Evolutionary conservation across 30 jellyfish, hydroid and myxozoan species (phyloP), one percentile per base, ranked within the genome.

Genomic region (Hydra vulgaris): DNA sequence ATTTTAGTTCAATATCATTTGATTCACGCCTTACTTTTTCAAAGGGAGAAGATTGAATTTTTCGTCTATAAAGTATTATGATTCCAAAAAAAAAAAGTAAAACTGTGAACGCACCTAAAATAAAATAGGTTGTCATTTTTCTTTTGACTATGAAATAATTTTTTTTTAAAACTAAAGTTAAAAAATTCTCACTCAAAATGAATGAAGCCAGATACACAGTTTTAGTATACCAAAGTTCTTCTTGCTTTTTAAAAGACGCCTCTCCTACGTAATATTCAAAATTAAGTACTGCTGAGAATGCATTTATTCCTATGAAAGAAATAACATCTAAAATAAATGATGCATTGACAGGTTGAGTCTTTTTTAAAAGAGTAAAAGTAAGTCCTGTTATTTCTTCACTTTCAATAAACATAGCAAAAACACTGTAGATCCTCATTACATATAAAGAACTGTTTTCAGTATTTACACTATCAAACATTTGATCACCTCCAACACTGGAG

Each of bases 21-120:
- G 98, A 87, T 79, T 83, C 87, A 54, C 89, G 88, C 69, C 87
- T 91, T 71, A 86, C 92, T 76, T 91, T 91, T 85, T 86, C 74
- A 70, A 91, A 87, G 74, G 92, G 74, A 0, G 96, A 86, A 22
- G 73, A 40, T 54, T 83, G 85, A 25, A n/a, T 81, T 17, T 88
- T 82, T 26, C 83, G 71, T 26, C 93, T 77, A 25, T 55, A 81
- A 69, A 82, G 71, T 8, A 82, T 82, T 0, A 82, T 56, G 26
- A 74, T 20, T 0, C 87, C 85, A 40, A 40, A 5, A 40, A 40
- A 40, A 23, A 87, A 66, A 8, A 78, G 26, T 71, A 72, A 81
- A 21, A 87, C 76, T 18, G 70, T 23, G 25, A 73, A 40, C 12
- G 67, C 95, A 74, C 95, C 95, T 87, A 54, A 16, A 79, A 21